Conservation (phyloP, 1,140 invertebrate genomes). For the Ips typographus region DNA sequence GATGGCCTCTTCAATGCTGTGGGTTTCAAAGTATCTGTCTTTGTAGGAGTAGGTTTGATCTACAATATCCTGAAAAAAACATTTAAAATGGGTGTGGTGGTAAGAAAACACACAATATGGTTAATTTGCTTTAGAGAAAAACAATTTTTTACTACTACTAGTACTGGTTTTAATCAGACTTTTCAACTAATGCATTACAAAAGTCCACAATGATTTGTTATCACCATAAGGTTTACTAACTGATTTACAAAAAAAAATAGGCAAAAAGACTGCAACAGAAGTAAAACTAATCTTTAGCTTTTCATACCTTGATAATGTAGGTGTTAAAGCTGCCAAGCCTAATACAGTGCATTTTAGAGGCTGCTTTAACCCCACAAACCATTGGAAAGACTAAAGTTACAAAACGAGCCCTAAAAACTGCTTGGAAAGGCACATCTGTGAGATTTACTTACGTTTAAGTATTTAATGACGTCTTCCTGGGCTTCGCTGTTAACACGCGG, state of each 20-base stretch:
- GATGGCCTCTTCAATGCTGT: slow-evolving; percentile 67
- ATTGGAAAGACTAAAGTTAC: too few species aligned
- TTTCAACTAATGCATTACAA: too few species aligned
- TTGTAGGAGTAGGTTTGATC: slow-evolving; percentile 30
- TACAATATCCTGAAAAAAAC: slow-evolving; percentile 33
- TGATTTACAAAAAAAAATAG: neutral
- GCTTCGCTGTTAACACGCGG: slow-evolving; percentile 3
- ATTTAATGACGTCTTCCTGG: slow-evolving; percentile 18
- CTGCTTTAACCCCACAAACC: neutral
- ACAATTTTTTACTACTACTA: neutral
- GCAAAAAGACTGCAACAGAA: neutral
- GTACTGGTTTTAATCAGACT: neutral
- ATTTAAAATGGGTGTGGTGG: neutral
- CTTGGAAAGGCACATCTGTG: neutral
- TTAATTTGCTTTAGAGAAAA: neutral
- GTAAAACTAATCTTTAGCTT: neutral
- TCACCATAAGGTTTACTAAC: too few species aligned
- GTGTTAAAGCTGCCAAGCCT: neutral
- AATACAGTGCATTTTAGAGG: neutral
- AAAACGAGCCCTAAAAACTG: neutral
- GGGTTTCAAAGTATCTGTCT: slow-evolving; percentile 70
- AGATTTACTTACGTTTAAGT: slow-evolving; percentile 23
- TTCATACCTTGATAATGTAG: neutral
- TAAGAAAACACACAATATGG: neutral
- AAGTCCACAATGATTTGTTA: too few species aligned